A percentile compares a stretch with the other conserved stretches of the same genome.
Evolutionary conservation across 2,113 vertebrate species (phyloP).

Genomic region (Condylura cristata): DNA sequence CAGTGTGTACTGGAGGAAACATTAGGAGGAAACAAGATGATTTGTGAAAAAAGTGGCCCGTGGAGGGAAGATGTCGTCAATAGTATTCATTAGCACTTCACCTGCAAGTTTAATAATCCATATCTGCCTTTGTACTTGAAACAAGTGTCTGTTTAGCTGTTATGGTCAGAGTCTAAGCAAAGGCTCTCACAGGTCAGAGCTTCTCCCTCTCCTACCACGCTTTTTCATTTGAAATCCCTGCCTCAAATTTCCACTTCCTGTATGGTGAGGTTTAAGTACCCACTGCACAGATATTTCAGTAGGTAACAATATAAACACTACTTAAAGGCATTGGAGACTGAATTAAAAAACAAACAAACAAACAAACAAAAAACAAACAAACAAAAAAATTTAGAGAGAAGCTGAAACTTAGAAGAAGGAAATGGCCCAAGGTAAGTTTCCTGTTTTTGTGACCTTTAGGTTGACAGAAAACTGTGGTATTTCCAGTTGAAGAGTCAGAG

Average conservation of each 20-base stretch:
- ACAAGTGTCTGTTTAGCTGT: not conserved
- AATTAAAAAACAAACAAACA: not conserved
- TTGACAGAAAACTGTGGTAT: slow-evolving; percentile 6
- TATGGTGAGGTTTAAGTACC: not conserved
- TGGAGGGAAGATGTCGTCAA: not conserved
- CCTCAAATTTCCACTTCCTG: slow-evolving; percentile 16
- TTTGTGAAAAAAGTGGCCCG: not conserved
- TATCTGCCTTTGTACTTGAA: not conserved
- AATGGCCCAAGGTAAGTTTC: not conserved
- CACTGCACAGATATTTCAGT: not conserved
- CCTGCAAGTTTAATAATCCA: not conserved
- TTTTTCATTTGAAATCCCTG: slow-evolving; percentile 17
- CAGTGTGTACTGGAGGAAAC: not conserved
- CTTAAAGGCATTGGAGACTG: not conserved
- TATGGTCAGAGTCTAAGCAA: not conserved
- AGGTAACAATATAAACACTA: not conserved
- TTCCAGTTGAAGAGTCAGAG: not conserved
- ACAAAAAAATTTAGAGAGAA: not conserved
- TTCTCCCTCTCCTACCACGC: not conserved
- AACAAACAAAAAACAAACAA: not conserved
- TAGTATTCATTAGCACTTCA: not conserved
- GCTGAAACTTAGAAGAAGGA: not conserved
- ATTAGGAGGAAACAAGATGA: not conserved
- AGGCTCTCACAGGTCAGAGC: not conserved
- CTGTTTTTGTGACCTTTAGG: not conserved